phyloP scores from a whole-genome alignment of 2,113 vertebrate species.

The Verasper variegatus region DNA sequence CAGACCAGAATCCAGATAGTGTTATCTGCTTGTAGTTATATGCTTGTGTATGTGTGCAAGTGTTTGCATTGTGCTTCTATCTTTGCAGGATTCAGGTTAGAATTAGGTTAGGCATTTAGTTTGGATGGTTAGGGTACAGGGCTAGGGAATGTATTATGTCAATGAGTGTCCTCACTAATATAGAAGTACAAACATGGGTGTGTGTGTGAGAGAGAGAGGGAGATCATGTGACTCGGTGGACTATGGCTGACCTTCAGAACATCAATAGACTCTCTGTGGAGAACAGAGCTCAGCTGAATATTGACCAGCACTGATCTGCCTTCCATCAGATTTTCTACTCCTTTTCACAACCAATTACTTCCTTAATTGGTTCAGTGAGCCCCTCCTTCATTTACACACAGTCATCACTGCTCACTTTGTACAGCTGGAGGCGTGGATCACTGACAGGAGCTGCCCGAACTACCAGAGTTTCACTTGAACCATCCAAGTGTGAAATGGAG shows the following conservation, averaged over 20 bases:
- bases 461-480: background rate
- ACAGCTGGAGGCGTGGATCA: background rate
- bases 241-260: background rate
- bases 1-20: too few relatives aligned
- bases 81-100: too few relatives aligned
- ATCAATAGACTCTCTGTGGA: constrained; percentile 25
- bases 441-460: background rate
- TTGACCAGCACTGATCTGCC: constrained; percentile 25
- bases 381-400: background rate
- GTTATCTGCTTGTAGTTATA: too few relatives aligned
- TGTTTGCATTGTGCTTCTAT: too few relatives aligned
- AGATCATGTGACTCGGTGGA: background rate
- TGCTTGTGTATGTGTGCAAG: too few relatives aligned
- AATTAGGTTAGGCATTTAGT: too few relatives aligned
- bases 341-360: constrained; percentile 1
- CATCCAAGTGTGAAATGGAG: background rate
- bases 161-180: background rate
- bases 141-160: background rate
- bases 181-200: background rate
- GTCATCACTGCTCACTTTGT: background rate
- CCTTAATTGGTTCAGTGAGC: background rate
- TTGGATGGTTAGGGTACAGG: too few relatives aligned
- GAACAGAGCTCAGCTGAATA: constrained; percentile 21
- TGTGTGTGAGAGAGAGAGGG: background rate
- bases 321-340: background rate